phyloP scores from a whole-genome alignment of 2,797 vertebrate species.

The Strix occidentalis region DNA sequence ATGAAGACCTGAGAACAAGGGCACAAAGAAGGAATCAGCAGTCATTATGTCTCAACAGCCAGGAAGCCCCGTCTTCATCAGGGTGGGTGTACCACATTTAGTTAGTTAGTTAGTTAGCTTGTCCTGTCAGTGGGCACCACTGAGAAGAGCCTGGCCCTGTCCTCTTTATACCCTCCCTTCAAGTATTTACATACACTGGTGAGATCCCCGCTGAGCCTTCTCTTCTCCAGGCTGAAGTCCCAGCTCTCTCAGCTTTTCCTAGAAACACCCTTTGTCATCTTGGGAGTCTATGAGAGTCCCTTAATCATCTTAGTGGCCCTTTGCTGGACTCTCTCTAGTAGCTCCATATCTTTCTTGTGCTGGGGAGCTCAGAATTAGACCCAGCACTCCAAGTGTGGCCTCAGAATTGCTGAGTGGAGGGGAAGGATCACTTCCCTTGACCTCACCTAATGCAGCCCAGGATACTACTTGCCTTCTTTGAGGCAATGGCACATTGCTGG shows the following conservation, averaged over 20 bases:
- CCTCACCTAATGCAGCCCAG: not conserved
- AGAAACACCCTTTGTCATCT: not conserved
- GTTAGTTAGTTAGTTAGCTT: not conserved
- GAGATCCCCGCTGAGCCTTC: not conserved
- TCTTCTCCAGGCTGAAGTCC: not conserved
- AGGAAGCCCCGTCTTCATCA: no score
- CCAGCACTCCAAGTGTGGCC: not conserved
- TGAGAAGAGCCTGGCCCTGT: not conserved
- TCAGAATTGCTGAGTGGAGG: not conserved
- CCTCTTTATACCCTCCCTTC: not conserved
- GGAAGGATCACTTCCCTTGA: not conserved
- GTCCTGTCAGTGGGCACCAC: not conserved
- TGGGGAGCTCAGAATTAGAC: not conserved
- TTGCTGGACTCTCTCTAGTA: not conserved
- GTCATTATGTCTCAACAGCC: no score
- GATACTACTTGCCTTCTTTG: not conserved
- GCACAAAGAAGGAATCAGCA: no score
- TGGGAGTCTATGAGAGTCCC: not conserved
- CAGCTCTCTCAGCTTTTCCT: not conserved
- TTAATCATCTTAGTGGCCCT: not conserved
- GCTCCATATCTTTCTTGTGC: not conserved
- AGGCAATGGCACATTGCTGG: fast-evolving
- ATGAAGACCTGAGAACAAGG: no score
- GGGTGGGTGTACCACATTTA: not conserved
- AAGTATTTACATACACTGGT: not conserved